Evolutionary conservation across 2,888 invertebrate genomes (phyloP).

Genomic region (Parnassius apollo): DNA sequence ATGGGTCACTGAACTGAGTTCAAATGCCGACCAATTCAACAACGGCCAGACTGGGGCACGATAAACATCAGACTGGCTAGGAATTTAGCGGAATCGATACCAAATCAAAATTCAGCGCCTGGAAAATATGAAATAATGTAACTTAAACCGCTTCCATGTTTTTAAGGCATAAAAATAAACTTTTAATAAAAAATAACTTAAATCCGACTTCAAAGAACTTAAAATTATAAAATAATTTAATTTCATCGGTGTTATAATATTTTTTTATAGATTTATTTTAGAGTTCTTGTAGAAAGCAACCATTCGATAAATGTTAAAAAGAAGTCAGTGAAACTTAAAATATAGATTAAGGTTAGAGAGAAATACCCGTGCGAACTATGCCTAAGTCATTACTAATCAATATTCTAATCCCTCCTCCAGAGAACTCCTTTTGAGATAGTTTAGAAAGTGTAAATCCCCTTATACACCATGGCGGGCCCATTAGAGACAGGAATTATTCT

Average conservation of each 20-base stretch:
- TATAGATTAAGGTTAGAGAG: no score
- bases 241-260: no score
- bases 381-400: conserved; percentile 46
- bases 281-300: no score
- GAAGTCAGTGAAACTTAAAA: no score
- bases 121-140: neutral
- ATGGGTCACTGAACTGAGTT: neutral
- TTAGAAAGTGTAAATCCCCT: conserved; percentile 78
- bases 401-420: conserved; percentile 69
- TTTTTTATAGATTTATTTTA: no score
- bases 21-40: conserved; percentile 12
- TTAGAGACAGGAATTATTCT: conserved; percentile 70
- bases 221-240: no score
- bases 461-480: conserved; percentile 66
- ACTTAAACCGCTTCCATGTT: no score
- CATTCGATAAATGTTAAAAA: no score
- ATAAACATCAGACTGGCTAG: conserved; percentile 14
- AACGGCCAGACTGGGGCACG: neutral
- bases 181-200: no score
- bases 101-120: conserved; percentile 2
- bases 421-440: conserved; percentile 61
- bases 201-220: no score
- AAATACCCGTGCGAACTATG: neutral
- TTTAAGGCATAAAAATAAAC: no score
- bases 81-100: conserved; percentile 9